These are phyloP conservation scores for Excalfactoria chinensis DNA, from an alignment of 2,113 vertebrate species.

Conservation along the genomic window DNA sequence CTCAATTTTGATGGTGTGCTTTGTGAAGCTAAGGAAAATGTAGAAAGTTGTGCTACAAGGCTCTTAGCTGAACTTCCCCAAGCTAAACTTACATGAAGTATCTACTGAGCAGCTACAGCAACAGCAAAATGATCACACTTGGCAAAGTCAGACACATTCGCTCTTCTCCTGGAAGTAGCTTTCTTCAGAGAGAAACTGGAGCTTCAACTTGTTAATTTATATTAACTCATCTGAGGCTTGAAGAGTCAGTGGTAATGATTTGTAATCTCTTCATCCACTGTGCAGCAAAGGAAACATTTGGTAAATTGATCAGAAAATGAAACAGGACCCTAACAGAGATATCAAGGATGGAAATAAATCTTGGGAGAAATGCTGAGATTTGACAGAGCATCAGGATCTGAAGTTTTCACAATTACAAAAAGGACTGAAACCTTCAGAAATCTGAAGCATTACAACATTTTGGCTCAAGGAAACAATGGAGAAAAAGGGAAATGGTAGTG, in stretches of 20 bases:
- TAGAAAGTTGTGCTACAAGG: background rate
- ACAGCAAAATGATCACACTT: background rate
- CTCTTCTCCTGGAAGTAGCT: background rate
- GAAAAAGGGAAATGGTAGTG: background rate
- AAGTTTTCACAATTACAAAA: background rate
- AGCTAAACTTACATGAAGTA: background rate
- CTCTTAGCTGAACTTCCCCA: background rate
- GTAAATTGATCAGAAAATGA: background rate
- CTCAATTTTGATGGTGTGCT: background rate
- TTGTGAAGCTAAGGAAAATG: background rate
- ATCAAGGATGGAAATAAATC: background rate
- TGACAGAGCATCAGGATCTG: background rate
- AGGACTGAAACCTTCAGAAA: background rate
- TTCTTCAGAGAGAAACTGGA: background rate
- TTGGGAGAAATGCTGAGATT: background rate
- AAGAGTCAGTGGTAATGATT: background rate
- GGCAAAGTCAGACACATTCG: background rate
- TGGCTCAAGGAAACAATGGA: background rate
- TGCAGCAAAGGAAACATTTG: background rate
- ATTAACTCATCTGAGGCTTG: background rate
- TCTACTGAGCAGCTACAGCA: background rate
- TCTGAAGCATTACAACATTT: background rate
- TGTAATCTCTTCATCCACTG: background rate
- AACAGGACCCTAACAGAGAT: background rate
- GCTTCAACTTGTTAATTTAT: background rate